These are phyloP conservation scores for Phaedon cochleariae DNA, from an alignment of 2,888 invertebrate genomes.

Conservation along the genomic window DNA sequence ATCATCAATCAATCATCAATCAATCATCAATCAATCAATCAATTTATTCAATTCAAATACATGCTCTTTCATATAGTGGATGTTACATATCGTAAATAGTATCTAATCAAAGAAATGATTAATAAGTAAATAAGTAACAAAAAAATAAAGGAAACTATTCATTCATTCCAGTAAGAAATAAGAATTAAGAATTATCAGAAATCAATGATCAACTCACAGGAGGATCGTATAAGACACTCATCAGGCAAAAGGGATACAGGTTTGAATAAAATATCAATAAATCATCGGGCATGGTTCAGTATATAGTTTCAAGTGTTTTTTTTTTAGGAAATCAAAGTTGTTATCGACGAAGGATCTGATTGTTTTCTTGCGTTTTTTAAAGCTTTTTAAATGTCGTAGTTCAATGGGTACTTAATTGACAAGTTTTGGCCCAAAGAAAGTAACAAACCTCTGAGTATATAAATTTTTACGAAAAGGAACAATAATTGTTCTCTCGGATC, in stretches of 20 bases:
- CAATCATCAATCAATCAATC: no score
- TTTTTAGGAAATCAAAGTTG: background rate
- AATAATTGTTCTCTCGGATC: background rate
- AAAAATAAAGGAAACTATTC: no score
- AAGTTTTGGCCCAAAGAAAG: background rate
- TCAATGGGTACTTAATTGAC: background rate
- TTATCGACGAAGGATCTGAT: no score
- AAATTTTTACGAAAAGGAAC: background rate
- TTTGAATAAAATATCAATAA: background rate
- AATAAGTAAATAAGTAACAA: background rate
- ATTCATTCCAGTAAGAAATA: no score
- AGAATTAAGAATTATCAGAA: no score
- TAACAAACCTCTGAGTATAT: background rate
- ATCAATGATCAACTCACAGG: no score
- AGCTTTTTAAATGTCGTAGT: background rate
- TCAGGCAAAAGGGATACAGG: background rate
- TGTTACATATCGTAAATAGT: no score
- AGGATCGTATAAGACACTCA: background rate
- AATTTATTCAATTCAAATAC: no score
- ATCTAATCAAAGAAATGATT: background rate
- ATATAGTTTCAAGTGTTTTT: background rate
- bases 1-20: no score
- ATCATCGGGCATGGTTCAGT: background rate
- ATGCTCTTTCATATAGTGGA: no score
- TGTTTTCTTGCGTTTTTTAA: no score